Conservation (phyloP, 2,797 vertebrate genomes). For the Trachurus trachurus region DNA sequence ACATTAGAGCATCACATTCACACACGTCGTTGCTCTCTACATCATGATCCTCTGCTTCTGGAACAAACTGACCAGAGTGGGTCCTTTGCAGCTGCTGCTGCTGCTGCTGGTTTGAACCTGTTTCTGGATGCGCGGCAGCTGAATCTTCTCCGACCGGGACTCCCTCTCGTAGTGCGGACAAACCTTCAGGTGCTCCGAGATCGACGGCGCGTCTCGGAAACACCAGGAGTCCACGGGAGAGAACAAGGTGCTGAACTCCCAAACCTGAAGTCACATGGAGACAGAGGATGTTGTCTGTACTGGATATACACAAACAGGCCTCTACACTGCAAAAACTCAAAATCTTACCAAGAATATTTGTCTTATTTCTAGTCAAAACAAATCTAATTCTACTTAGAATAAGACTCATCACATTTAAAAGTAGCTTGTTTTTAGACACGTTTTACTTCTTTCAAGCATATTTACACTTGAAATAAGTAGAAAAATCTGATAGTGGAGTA, state of each 20-base stretch:
- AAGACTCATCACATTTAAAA: too few relatives aligned
- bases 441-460: too few relatives aligned
- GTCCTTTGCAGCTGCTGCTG: slow-evolving; percentile 51
- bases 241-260: slow-evolving; percentile 96
- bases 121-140: slow-evolving; percentile 83
- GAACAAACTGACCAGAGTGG: slow-evolving; percentile 84
- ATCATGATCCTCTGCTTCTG: slow-evolving; percentile 70
- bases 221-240: slow-evolving; percentile 90
- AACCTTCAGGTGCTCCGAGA: slow-evolving; percentile 92
- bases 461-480: too few relatives aligned
- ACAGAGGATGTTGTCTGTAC: too few relatives aligned
- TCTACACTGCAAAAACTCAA: too few relatives aligned
- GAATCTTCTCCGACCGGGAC: slow-evolving; percentile 85
- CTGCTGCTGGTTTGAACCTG: slow-evolving; percentile 39
- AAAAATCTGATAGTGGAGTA: too few relatives aligned
- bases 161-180: slow-evolving; percentile 91
- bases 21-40: slow-evolving; percentile 24
- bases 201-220: slow-evolving; percentile 80
- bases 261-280: slow-evolving; percentile 84
- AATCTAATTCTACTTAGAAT: too few relatives aligned
- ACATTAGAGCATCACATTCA: neutral
- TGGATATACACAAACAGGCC: too few relatives aligned
- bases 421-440: too few relatives aligned
- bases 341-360: too few relatives aligned
- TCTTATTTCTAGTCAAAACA: too few relatives aligned